phyloP scores from a whole-genome alignment of 2,888 invertebrate genomes.

The Hypena proboscidalis region DNA sequence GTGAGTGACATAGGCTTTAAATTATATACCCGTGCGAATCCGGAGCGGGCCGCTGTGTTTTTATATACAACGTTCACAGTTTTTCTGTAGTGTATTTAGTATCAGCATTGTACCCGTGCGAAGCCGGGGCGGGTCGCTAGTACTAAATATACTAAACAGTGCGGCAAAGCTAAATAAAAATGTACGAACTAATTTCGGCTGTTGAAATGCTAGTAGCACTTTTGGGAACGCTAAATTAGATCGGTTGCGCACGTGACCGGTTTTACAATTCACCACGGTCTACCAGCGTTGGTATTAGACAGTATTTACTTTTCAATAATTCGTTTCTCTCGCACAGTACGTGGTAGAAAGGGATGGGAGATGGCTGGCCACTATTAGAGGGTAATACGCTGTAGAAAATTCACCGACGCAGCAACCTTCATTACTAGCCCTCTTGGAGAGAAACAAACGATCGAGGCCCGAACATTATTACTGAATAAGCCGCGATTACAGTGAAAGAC shows the following conservation, averaged over 20 bases:
- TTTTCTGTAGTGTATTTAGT: no score
- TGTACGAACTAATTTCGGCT: conserved; percentile 63
- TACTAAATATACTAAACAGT: conserved; percentile 15
- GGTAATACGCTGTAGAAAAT: conserved; percentile 49
- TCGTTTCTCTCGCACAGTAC: conserved; percentile 32
- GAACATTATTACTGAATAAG: conserved; percentile 58
- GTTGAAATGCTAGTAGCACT: conserved; percentile 66
- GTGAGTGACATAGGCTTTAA: no score
- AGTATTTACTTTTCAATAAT: conserved; percentile 55
- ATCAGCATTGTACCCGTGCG: no score
- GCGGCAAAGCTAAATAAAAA: conserved; percentile 38
- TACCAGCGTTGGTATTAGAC: conserved; percentile 51
- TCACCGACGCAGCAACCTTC: conserved; percentile 57
- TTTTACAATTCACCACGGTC: conserved; percentile 59
- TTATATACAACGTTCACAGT: no score
- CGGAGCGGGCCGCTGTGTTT: no score
- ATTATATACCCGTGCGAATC: no score
- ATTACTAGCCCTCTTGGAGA: conserved; percentile 53
- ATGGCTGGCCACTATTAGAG: conserved; percentile 39
- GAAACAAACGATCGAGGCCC: conserved; percentile 54
- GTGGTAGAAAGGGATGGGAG: conserved; percentile 28
- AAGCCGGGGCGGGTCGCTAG: no score
- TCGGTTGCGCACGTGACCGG: conserved; percentile 69
- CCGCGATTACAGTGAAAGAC: conserved; percentile 51
- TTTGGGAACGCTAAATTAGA: conserved; percentile 75